These are phyloP conservation scores for Crax fasciolata DNA, from an alignment of 2,797 vertebrate species.

Conservation along the genomic window DNA sequence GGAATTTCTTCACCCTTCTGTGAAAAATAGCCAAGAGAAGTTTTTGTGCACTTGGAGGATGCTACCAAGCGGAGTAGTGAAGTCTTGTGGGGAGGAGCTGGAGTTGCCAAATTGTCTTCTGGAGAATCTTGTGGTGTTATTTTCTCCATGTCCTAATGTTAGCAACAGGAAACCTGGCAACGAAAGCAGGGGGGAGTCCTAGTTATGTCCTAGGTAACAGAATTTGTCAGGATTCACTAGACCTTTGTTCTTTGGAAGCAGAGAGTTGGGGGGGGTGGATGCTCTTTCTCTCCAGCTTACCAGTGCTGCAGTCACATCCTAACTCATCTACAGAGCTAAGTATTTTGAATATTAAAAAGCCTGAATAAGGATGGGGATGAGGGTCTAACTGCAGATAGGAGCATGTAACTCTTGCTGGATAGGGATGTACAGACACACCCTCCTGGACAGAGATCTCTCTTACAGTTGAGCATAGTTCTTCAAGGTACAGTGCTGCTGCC, in stretches of 20 bases:
- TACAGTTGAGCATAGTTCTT: background rate
- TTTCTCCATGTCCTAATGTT: background rate
- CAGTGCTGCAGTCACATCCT: background rate
- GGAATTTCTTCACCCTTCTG: background rate
- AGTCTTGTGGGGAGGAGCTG: background rate
- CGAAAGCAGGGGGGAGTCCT: background rate
- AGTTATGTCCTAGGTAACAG: background rate
- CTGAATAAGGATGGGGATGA: background rate
- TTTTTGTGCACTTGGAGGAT: background rate
- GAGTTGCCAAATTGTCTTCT: background rate
- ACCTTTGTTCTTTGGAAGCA: background rate
- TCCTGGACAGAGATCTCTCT: background rate
- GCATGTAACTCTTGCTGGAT: accelerated
- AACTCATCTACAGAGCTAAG: background rate
- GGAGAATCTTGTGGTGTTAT: background rate
- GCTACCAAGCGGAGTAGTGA: background rate
- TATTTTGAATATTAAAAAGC: background rate
- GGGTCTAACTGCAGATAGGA: background rate
- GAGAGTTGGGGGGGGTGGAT: background rate
- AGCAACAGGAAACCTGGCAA: background rate
- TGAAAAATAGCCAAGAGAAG: background rate
- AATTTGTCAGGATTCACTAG: background rate
- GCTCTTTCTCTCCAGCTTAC: background rate
- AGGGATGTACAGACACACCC: background rate
- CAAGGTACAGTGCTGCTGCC: background rate